Evolutionary conservation across 1,140 invertebrate species (phyloP).

Genomic region (Berghia stephanieae): DNA sequence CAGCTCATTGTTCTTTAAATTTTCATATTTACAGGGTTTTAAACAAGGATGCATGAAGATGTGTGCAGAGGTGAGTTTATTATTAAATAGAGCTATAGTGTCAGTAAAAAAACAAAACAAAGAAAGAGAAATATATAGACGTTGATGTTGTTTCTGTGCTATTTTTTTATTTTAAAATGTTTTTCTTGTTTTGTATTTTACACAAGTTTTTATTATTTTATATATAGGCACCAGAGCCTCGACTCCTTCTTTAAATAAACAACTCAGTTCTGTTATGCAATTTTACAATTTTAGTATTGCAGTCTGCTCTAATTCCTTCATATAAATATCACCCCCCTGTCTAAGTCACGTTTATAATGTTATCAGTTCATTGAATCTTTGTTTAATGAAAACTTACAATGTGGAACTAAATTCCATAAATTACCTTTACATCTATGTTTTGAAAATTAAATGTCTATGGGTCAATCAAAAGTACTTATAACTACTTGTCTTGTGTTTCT

Average conservation of each 20-base stretch:
- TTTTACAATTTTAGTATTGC: too few species aligned
- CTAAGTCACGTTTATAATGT: too few species aligned
- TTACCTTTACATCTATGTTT: neutral
- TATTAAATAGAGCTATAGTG: neutral
- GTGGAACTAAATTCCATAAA: neutral
- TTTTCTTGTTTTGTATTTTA: neutral
- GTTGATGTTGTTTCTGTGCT: neutral
- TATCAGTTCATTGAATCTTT: too few species aligned
- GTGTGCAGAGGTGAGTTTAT: conserved; percentile 48
- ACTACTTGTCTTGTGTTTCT: too few species aligned
- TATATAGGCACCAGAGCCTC: neutral
- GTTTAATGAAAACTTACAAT: too few species aligned
- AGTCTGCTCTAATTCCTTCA: too few species aligned
- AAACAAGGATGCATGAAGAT: conserved; percentile 48
- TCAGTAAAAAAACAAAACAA: too few species aligned
- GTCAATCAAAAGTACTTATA: neutral
- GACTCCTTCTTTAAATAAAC: too few species aligned
- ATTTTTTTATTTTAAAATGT: too few species aligned
- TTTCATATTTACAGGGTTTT: conserved; percentile 47
- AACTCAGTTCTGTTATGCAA: too few species aligned
- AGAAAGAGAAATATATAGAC: too few species aligned
- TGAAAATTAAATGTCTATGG: neutral
- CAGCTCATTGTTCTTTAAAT: neutral
- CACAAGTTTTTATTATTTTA: neutral
- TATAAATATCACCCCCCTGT: too few species aligned